Evolutionary conservation across 2,888 invertebrate species (phyloP), one percentile per base, ranked within the genome.

Genomic region (Syritta pipiens): DNA sequence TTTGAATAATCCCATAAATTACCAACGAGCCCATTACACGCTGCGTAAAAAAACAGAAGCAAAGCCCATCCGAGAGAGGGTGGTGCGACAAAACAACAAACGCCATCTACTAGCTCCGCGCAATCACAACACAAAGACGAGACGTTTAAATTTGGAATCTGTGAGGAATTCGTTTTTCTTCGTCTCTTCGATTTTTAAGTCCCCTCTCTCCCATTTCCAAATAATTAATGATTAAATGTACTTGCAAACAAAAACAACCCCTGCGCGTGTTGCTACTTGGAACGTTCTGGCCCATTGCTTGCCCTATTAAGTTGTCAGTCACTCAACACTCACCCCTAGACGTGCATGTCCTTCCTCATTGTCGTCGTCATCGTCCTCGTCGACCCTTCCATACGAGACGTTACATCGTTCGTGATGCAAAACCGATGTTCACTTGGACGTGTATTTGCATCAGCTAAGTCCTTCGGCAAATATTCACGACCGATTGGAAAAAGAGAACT

Each of bases 291-390:
- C 67, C 74, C 74, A 79, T 79, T 74, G 72, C 74, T 68, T 79
- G 79, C 71, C 77, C 79, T 79, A 79, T 79, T 79, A 79, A 79
- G 74, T 79, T 79, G 79, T 79, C 79, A 72, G 79, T 79, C 74
- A 79, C 67, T 79, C 79, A 79, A 79, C 79, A 79, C 79, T 79
- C 79, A 74, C 79, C 79, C 79, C 57, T 74, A 44, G 72, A 48
- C 62, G 26, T 79, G 42, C 57, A 57, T 55, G 28, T 68, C 53
- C 59, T 60, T 51, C n/a, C n/a, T n/a, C n/a, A n/a, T n/a, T n/a
- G n/a, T n/a, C n/a, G n/a, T n/a, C n/a, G n/a, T n/a, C n/a, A n/a
- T n/a, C n/a, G n/a, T n/a, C n/a, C n/a, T n/a, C n/a, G n/a, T n/a
- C n/a, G n/a, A n/a, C n/a, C n/a, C n/a, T n/a, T n/a, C n/a, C n/a